Percentiles rank a stretch among this genome's conserved stretches.
Evolutionary conservation across 1,140 invertebrate species (phyloP).

Genomic region (Cotesia chilonis): DNA sequence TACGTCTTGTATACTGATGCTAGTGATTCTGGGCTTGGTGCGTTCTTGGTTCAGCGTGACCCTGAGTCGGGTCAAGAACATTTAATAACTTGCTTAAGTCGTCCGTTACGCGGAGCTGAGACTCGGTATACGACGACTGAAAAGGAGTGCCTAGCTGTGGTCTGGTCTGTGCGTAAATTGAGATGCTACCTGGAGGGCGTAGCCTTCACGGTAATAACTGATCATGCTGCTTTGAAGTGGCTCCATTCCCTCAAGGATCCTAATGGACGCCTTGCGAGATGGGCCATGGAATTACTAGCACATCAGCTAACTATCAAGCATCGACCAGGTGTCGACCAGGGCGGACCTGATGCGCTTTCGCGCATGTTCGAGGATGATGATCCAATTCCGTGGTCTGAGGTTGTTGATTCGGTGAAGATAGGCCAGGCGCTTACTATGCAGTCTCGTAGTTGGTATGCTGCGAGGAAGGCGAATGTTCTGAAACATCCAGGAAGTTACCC

Average conservation of each 20-base stretch:
- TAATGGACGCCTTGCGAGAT: background rate
- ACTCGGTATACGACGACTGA: background rate
- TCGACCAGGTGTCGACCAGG: background rate
- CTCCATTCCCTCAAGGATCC: background rate
- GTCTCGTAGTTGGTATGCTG: too few species aligned
- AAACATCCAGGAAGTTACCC: too few species aligned
- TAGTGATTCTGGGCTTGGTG: slow-evolving; percentile 28
- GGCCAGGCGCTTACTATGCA: too few species aligned
- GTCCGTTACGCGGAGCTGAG: background rate
- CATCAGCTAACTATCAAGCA: background rate
- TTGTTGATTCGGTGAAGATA: background rate
- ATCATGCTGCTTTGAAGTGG: slow-evolving; percentile 16
- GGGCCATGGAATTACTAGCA: background rate
- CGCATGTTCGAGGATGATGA: background rate
- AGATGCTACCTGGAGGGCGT: slow-evolving; percentile 8
- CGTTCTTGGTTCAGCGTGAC: slow-evolving; percentile 16
- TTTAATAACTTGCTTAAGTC: slow-evolving; percentile 17
- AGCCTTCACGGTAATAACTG: background rate
- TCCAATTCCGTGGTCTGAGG: background rate
- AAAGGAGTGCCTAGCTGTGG: slow-evolving; percentile 3
- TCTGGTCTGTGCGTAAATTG: slow-evolving; percentile 14
- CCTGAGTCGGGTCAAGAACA: background rate
- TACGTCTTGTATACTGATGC: slow-evolving; percentile 33
- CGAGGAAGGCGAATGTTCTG: too few species aligned
- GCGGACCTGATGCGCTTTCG: background rate